Evolutionary conservation across 30 jellyfish, hydroid and myxozoan species (phyloP), one percentile per base, ranked within the genome.

Genomic region (Turritopsis dohrnii): DNA sequence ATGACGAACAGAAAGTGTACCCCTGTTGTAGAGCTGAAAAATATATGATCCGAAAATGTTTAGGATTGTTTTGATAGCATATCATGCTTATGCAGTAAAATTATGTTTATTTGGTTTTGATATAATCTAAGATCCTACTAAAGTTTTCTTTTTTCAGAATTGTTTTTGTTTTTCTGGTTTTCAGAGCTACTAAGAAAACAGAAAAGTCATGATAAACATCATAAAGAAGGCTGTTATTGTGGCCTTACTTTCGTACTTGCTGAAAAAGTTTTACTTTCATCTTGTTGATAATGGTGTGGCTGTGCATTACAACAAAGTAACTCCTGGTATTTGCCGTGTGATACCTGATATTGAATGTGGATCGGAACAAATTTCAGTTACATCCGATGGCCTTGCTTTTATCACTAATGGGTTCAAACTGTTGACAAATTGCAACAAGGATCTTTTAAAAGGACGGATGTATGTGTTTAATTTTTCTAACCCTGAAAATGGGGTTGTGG

Each of bases 301-400:
- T 21, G 96, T 91, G 21, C 96, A 84, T 20, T 65, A 65, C 19
- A 76, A 83, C 86, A 87, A 88, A 28, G 96, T 86, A 21, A 71
- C 31, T 72, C 99, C 99, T 25, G 99, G 99, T n/a, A 75, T 75
- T 30, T 94, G 99, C 79, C 89, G 96, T 8, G 87, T 89, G 17
- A 75, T 94, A 16, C 92, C 99, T n/a, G 96, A 95, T 21, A 80
- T 94, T 22, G 96, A 85, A 79, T 94, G 99, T 80, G 99, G 99
- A n/a, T 94, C 99, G 4, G 99, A 94, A 52, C 93, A 94, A 54
- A 65, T 89, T 71, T 94, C 96, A n/a, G 96, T 94, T 52, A 53
- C 87, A 19, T 52, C 81, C 31, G 92, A 89, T 52, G 99, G 99
- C 31, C 80, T 94, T 52, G 96, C 97, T 71, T 94, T 94, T 69